Evolutionary conservation across 2,888 invertebrate species (phyloP).

Genomic region (Agriopis leucophaearia): DNA sequence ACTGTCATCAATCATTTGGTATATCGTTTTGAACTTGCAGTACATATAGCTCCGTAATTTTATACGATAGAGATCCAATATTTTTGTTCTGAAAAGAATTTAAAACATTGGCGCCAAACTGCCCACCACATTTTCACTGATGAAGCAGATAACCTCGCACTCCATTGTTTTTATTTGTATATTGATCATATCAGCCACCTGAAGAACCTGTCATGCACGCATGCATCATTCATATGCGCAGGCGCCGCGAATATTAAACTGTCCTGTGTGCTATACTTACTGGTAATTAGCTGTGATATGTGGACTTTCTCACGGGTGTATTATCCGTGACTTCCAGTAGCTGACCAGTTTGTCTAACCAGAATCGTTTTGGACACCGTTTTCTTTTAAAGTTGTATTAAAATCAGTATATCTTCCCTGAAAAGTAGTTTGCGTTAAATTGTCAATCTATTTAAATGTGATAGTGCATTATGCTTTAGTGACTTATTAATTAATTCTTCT

Average conservation of each 20-base stretch:
- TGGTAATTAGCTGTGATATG: slow-evolving; percentile 31
- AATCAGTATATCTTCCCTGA: no score
- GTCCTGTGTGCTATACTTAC: slow-evolving; percentile 18
- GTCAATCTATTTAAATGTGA: no score
- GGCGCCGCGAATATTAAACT: slow-evolving; percentile 33
- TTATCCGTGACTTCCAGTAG: slow-evolving; percentile 1
- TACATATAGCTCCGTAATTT: no score
- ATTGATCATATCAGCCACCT: slow-evolving; percentile 32
- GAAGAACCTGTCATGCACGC: slow-evolving; percentile 29
- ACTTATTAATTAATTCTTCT: no score
- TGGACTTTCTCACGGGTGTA: slow-evolving; percentile 31
- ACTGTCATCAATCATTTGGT: no score
- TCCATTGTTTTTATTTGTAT: slow-evolving; percentile 36
- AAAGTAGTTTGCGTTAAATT: no score
- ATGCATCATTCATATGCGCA: slow-evolving; percentile 33
- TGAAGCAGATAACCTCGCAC: slow-evolving; percentile 19
- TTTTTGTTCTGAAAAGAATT: background rate
- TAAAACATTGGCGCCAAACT: slow-evolving; percentile 21
- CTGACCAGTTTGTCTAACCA: background rate
- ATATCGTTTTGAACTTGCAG: no score
- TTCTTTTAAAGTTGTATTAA: no score
- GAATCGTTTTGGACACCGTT: background rate
- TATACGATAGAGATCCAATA: no score
- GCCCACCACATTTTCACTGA: slow-evolving; percentile 13
- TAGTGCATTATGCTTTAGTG: no score